Percentiles rank a stretch among this genome's conserved stretches.
Evolutionary conservation across 1,140 invertebrate genomes (phyloP).

Genomic region (Leptonema lineaticorne): DNA sequence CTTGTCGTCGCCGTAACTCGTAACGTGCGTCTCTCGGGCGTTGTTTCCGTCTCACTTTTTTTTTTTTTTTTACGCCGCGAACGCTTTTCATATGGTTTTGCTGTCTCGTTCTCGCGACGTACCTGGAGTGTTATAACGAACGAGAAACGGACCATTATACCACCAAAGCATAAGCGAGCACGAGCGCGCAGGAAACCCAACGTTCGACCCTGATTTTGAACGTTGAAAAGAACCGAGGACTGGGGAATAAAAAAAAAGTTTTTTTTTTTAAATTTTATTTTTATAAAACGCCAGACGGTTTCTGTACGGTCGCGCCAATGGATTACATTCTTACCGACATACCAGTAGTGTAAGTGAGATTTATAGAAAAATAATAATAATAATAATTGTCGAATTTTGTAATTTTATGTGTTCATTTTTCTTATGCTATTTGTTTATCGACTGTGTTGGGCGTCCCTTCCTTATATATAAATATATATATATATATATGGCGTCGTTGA

Average conservation of each 20-base stretch:
- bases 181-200: no score
- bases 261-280: no score
- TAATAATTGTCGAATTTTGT: not conserved
- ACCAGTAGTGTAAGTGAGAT: not conserved
- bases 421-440: not conserved
- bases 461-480: no score
- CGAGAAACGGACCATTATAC: no score
- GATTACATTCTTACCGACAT: not conserved
- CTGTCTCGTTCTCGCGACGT: not conserved
- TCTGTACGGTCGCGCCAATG: not conserved
- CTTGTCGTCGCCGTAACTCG: not conserved
- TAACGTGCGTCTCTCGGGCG: not conserved
- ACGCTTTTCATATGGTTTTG: not conserved
- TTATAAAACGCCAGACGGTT: slow-evolving; percentile 1
- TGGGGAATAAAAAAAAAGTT: no score
- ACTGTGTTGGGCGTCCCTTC: no score
- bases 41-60: not conserved
- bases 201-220: not conserved
- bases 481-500: no score
- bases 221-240: not conserved
- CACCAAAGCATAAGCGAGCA: no score
- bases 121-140: no score
- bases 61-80: no score
- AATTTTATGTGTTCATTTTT: not conserved
- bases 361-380: no score